These are phyloP conservation scores for Drosophila mulleri DNA, from an alignment of 2,888 invertebrate genomes.

Conservation along the genomic window DNA sequence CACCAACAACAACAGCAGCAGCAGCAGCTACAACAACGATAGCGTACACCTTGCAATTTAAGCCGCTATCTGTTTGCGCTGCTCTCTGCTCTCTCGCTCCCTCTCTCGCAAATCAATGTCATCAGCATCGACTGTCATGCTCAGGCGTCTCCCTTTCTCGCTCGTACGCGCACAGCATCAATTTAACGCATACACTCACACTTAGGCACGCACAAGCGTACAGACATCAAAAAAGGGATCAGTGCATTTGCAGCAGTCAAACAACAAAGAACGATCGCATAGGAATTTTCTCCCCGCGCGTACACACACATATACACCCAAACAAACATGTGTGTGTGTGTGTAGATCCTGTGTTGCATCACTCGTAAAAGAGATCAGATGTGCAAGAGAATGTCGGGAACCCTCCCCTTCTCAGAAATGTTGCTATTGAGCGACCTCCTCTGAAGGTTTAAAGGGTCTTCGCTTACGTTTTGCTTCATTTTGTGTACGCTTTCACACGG, in stretches of 20 bases:
- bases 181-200: conserved; percentile 48
- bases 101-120: conserved; percentile 33
- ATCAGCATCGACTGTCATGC: conserved; percentile 24
- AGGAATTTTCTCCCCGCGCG: conserved; percentile 60
- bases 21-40: conserved; percentile 37
- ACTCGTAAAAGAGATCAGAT: conserved; percentile 71
- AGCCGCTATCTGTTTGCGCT: conserved; percentile 69
- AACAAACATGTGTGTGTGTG: conserved; percentile 6
- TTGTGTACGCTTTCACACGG: conserved; percentile 57
- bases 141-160: conserved; percentile 18
- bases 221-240: conserved; percentile 71
- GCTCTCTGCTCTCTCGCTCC: conserved; percentile 40
- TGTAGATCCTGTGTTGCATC: conserved; percentile 72
- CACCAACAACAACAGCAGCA: conserved; percentile 51
- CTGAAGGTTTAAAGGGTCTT: conserved; percentile 58
- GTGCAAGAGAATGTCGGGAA: conserved; percentile 64
- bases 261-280: conserved; percentile 72
- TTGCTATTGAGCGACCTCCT: conserved; percentile 74
- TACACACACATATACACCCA: conserved; percentile 2
- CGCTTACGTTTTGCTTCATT: conserved; percentile 38
- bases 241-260: conserved; percentile 38
- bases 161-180: conserved; percentile 60
- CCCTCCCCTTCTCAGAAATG: conserved; percentile 45
- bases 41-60: conserved; percentile 78
- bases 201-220: conserved; percentile 22